phyloP scores from a whole-genome alignment of 2,888 invertebrate species.

The Crocallis elinguaria region DNA sequence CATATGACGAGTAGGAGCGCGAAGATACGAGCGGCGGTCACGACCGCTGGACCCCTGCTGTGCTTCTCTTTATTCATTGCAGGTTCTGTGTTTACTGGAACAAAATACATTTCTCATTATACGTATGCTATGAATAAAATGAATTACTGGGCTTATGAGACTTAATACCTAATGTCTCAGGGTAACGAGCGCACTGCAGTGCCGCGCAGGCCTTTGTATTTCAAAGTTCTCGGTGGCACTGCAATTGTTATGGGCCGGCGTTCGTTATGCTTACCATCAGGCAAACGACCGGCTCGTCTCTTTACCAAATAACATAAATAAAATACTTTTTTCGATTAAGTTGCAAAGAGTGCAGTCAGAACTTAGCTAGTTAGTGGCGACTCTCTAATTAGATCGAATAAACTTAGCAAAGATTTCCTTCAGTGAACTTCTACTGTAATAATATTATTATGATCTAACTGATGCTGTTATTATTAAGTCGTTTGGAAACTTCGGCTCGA shows the following conservation, averaged over 20 bases:
- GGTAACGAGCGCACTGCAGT: no score
- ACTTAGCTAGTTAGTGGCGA: constrained; percentile 21
- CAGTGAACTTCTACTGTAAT: constrained; percentile 5
- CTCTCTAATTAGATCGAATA: constrained; percentile 23
- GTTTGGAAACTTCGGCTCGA: neutral
- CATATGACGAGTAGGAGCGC: constrained; percentile 82
- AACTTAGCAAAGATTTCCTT: constrained; percentile 8
- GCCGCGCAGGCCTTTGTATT: no score
- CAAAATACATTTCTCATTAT: no score
- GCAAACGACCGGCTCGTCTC: no score
- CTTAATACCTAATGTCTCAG: no score
- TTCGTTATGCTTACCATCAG: no score
- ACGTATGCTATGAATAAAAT: no score
- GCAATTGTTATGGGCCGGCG: no score
- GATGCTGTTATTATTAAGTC: neutral
- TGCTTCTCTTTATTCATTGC: constrained; percentile 46
- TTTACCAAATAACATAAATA: no score
- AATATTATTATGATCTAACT: constrained; percentile 2
- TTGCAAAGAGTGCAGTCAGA: constrained; percentile 14
- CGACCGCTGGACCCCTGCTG: constrained; percentile 40
- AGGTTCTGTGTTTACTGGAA: constrained; percentile 40
- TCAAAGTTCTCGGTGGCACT: no score
- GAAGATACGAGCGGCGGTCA: constrained; percentile 65
- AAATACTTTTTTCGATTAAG: neutral
- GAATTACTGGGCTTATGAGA: no score